These are phyloP conservation scores for Stylophora pistillata DNA, from an alignment of 64 coral and sea anemone species.

Conservation along the genomic window DNA sequence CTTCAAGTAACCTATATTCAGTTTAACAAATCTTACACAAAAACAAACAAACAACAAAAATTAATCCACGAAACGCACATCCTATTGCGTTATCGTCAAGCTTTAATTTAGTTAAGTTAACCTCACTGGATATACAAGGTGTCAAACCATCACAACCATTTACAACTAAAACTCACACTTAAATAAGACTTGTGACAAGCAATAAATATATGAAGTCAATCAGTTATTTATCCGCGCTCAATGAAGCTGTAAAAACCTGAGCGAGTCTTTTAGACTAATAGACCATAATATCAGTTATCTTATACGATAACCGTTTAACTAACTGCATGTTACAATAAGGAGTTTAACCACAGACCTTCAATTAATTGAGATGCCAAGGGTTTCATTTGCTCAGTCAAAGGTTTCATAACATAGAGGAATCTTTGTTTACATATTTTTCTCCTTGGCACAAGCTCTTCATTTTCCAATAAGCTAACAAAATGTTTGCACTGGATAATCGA, in stretches of 20 bases:
- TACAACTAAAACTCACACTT: slow-evolving; percentile 9
- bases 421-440: too few species aligned
- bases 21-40: too few species aligned
- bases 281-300: background rate
- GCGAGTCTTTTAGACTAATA: background rate
- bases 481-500: too few species aligned
- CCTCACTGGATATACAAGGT: background rate
- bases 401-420: too few species aligned
- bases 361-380: too few species aligned
- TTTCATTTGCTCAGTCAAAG: too few species aligned
- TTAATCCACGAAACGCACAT: background rate
- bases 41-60: too few species aligned
- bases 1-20: too few species aligned
- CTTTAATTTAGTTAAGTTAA: background rate
- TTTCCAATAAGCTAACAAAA: too few species aligned
- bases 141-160: background rate
- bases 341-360: too few species aligned
- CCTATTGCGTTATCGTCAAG: background rate
- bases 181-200: slow-evolving; percentile 26
- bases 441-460: too few species aligned
- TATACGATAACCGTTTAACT: background rate
- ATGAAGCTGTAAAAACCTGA: background rate
- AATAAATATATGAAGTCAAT: slow-evolving; percentile 33
- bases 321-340: too few species aligned
- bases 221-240: background rate